These are phyloP conservation scores for Albula glossodonta DNA, from an alignment of 2,113 vertebrate genomes.

Conservation along the genomic window DNA sequence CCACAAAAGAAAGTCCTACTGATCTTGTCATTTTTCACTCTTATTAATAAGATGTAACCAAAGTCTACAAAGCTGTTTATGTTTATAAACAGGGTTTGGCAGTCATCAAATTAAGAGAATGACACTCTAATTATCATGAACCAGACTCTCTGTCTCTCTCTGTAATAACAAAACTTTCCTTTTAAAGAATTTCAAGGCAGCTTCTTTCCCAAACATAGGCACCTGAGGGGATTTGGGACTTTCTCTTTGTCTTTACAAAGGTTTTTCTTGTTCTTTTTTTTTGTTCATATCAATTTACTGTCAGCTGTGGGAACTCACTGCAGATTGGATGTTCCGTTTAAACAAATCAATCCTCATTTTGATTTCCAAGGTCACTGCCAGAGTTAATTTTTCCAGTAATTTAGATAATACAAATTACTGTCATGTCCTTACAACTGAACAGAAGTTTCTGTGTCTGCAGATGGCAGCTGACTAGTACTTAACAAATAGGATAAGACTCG, in stretches of 20 bases:
- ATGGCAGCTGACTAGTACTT: conserved; percentile 19
- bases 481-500: conserved; percentile 22
- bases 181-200: background rate
- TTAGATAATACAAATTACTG: conserved; percentile 43
- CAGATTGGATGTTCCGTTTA: conserved; percentile 30
- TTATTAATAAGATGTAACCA: conserved; percentile 17
- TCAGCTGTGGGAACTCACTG: conserved; percentile 14
- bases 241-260: conserved; percentile 11
- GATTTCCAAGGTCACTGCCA: conserved; percentile 36
- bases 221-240: conserved; percentile 4
- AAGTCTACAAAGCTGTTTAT: background rate
- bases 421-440: conserved; percentile 28
- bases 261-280: conserved; percentile 7
- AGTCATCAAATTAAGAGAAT: conserved; percentile 9
- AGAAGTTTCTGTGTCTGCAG: conserved; percentile 14
- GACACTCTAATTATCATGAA: conserved; percentile 20
- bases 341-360: conserved; percentile 46
- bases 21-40: background rate
- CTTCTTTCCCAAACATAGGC: background rate
- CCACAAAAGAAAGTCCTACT: conserved; percentile 2
- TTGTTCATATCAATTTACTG: conserved; percentile 21
- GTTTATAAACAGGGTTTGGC: conserved; percentile 11
- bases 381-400: conserved; percentile 32
- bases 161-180: background rate
- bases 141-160: background rate